Evolutionary conservation across 2,113 vertebrate genomes (phyloP), one percentile per base, ranked within the genome.

Genomic region (Daboia siamensis): DNA sequence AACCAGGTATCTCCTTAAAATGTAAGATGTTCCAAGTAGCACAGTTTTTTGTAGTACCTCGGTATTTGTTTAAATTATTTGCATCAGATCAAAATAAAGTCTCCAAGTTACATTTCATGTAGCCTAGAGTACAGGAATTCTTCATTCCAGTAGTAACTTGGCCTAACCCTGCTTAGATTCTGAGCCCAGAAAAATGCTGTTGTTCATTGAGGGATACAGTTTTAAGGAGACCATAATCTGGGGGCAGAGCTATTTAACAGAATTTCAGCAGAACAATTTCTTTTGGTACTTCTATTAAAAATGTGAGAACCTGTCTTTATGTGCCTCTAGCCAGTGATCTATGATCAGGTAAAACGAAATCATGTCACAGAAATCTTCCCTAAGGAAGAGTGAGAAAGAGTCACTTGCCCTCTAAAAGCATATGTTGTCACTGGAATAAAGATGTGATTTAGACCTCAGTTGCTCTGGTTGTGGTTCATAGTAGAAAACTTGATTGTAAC

Each of bases 381-480:
- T 26, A 87, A 69, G 93, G 12, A 1, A 39, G 93, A 86, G 0
- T 52, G 56, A 80, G 85, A 51, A 93, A 52, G 51, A 54, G 21
- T 90, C 87, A 92, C 93, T 91, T 92, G 95, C 21, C 33, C 12
- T 39, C 17, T 39, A 64, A 48, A 56, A 90, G 54, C 55, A 87
- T 46, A 15, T 85, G 21, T 52, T 89, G 24, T 59, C 44, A 61
- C 44, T 29, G 33, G 48, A 86, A 55, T 85, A 86, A 69, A 85
- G 56, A 86, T 54, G 10, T 48, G 56, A 89, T 91, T 89, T 91
- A 64, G 51, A 51, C 21, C 74, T 93, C 48, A 23, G 86, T 88
- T 80, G 90, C 86, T 51, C 29, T 90, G 88, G 54, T 21, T 86
- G 21, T 74, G 85, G 33, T 59, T 85, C 87, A 59, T 85, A 57